Evolutionary conservation across 1,140 invertebrate genomes (phyloP), one percentile per base, ranked within the genome.

Genomic region (Drosophila fuyamai): DNA sequence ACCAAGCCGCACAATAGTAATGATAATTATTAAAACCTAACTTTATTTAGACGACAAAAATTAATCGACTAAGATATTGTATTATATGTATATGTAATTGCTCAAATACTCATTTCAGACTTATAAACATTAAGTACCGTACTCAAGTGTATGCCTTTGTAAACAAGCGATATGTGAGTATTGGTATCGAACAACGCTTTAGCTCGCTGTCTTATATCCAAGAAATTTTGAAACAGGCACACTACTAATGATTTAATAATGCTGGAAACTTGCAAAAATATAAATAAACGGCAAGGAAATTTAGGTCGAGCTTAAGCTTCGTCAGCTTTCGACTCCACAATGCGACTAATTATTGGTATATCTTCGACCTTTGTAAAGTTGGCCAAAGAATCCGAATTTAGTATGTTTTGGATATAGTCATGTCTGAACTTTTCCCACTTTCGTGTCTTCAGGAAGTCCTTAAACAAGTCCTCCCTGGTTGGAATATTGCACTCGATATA

Each of bases 401-500:
- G 35, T 8, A 56, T 67, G 12, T 56, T 77, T 9, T 92, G 58
- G 1, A 94, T 79, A 23, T 94, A 83, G 14, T 93, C 80, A 2
- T 83, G 85, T 54, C 93, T 93, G 23, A 94, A 94, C 6, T 91
- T 82, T 2, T 91, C 80, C 94, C 94, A 95, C 73, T 88, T 93
- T 59, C 93, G 91, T 32, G 93, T 93, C n/a, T 86, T 91, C 0
- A 94, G 53, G 55, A 93, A 95, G 29, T 93, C 79, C 8, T 92
- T 55, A 58, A 93, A 94, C 0, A 95, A 78, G 43, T 92, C 67
- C 41, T 93, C 79, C 0, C 93, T 90, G 0, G 90, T 92, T 2
- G 94, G 94, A 67, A 94, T 94, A 13, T 93, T 93, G 0, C 89
- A 92, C 12, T 94, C 92, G 41, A 95, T 77, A 60, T 94, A 95